Base-by-base conservation (phyloP, 2,888 invertebrate genomes). In the Calliopum simillimum region DNA sequence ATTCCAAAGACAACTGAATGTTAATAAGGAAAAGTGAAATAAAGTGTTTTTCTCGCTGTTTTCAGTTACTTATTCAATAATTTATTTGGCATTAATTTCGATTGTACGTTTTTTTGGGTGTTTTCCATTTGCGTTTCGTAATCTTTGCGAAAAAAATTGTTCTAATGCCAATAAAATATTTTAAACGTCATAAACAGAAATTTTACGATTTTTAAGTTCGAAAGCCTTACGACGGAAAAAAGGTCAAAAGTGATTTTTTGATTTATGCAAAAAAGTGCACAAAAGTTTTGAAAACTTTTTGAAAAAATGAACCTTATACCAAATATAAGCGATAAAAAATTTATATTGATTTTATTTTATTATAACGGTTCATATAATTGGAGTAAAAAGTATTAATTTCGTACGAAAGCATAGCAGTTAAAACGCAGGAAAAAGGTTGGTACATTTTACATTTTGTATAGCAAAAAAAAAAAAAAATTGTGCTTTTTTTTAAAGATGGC, bases 291-390 rank as follows among this genome's bases (percentile, higher is more conserved):
- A 66, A 41, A 25, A 21, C 23, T 21, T 33, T 23, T 33, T 23
- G 25, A 63, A 63, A 21, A 73, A 56, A 59, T 21, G 41, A 33
- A 47, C 16, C 80, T 82, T 78, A 77, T 76, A 77, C 75, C 78
- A 76, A 81, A 86, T 81, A 85, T 84, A 85, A 83, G 83, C 81
- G 79, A 79, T 73, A 82, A 82, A 81, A 81, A 83, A 80, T 84
- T 85, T 78, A 85, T 86, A 81, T 82, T 86, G 82, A 86, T 85
- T 81, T 85, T 86, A 79, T 85, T 86, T 85, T 86, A 84, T 82
- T 86, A 86, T 76, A 86, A 85, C 83, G 86, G 86, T 78, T 86
- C 85, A 72, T 86, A 86, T 79, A 86, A 86, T 85, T 86, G 86
- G 86, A 86, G 80, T 86, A 83, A 81, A 81, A 83, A 81, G 77